phyloP scores from a whole-genome alignment of 2,888 invertebrate species.

The Nyleta sp. region DNA sequence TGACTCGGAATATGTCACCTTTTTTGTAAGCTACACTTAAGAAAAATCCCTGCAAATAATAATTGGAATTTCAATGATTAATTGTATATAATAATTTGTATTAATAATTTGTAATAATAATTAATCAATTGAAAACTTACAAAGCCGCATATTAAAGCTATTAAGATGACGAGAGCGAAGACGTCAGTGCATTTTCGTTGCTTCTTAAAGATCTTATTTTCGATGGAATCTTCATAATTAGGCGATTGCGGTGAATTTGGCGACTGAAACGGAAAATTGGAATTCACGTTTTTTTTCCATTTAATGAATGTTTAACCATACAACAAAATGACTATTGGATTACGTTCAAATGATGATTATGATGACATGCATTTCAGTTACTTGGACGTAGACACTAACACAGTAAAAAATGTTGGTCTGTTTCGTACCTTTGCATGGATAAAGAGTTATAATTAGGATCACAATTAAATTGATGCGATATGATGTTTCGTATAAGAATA shows the following conservation, averaged over 20 bases:
- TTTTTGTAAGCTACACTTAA: conserved; percentile 76
- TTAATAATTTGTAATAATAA: neutral
- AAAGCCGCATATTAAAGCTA: conserved; percentile 72
- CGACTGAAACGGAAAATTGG: conserved; percentile 13
- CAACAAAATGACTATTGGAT: no score
- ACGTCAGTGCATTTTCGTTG: conserved; percentile 77
- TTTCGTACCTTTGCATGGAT: no score
- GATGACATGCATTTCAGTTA: no score
- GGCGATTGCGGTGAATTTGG: conserved; percentile 67
- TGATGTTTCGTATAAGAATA: no score
- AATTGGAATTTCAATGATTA: neutral
- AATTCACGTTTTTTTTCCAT: neutral
- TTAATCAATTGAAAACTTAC: conserved; percentile 71
- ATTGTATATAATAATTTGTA: neutral
- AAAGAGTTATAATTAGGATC: no score
- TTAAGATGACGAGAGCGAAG: conserved; percentile 70
- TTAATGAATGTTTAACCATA: no score
- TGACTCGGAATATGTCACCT: conserved; percentile 85
- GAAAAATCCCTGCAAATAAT: conserved; percentile 80
- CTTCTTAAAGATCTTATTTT: conserved; percentile 73
- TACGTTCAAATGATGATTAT: neutral
- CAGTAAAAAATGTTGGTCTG: no score
- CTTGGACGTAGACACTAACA: no score
- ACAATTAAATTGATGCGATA: no score
- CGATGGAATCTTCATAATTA: conserved; percentile 67